Evolutionary conservation across 2,888 invertebrate genomes (phyloP), one percentile per base, ranked within the genome.

Genomic region (Congeria kusceri): DNA sequence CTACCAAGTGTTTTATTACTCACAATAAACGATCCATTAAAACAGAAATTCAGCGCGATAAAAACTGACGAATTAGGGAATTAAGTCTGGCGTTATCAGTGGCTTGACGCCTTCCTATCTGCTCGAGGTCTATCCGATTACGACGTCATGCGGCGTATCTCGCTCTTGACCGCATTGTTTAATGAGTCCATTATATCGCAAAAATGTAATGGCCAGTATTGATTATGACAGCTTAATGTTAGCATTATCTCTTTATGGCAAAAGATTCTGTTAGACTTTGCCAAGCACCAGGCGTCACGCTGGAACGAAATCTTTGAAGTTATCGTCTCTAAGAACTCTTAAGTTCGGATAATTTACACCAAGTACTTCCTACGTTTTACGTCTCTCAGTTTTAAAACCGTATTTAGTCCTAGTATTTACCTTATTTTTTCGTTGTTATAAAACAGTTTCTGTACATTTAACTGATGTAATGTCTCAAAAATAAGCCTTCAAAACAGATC

Each of bases 141-240:
- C 64, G 68, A 57, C 65, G 32, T 20, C 75, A 68, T 75, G 68
- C 64, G 75, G 75, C 28, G 58, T 49, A 44, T 32, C 53, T 58
- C 68, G 29, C 63, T 32, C 64, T 59, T 63, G 68, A 75, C 75
- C 75, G 67, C 25, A 53, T 20, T 20, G 53, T 23, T 53, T 53
- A 53, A 53, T n/a, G 53, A 53, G 20, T 53, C 25, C 53, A 25
- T 23, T 23, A 53, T 53, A 53, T 53, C n/a, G 53, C 25, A 25
- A 23, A 39, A 39, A 3, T 25, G 23, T 23, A 53, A 53, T 23
- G 23, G 23, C 53, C 53, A 53, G 25, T 53, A 53, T 53, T 53
- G 53, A 53, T 53, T 53, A 53, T 53, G 53, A 53, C 53, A 53
- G 20, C 13, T 53, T 53, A 53, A 53, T 53, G 25, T 20, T 25